Evolutionary conservation across 2,797 vertebrate genomes (phyloP), one percentile per base, ranked within the genome.

Genomic region (Hirundo rustica): DNA sequence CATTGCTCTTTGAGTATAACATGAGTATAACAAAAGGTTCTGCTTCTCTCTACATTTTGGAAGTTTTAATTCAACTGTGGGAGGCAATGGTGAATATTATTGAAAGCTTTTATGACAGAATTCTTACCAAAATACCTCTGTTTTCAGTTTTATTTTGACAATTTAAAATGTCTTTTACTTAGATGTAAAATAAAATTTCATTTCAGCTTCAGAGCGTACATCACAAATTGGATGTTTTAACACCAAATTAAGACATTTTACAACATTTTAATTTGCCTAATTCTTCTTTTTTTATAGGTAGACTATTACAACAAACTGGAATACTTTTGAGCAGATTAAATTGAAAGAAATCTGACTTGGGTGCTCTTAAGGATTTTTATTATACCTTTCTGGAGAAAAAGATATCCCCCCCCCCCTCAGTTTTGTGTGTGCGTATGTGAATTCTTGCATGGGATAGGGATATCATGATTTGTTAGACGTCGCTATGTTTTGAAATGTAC

Each of bases 381-480:
- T 14, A 32, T 57, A 73, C 4, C 22, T 34, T 70, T 66, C 40
- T 55, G 14, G 51, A 72, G 47, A 75, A 85, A 54, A 74, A 29
- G 1, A 7, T 10, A n/a, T n/a, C n/a, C n/a, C n/a, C n/a, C 45
- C 11, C 2, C 5, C 17, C 5, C 3, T 30, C 32, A 21, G 4
- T 61, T 92, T 55, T 61, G 11, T 47, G 8, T 42, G 11, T 44
- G 9, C 11, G 3, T 61, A 6, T 44, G 9, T 54, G 42, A 87
- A 85, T 83, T 76, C n/a, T 47, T 93, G 40, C 34, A 47, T 26
- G 42, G n/a, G 6, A 22, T 21, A 62, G 14, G 38, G 15, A n/a
- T 50, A 76, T 32, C 12, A 45, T 50, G 42, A 17, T 64, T 80
- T 54, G 5, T 64, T 16, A 77, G 22, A 72, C 62, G 30, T 67